Conservation (phyloP, 2,888 invertebrate species). For the Lydus trimaculatus region DNA sequence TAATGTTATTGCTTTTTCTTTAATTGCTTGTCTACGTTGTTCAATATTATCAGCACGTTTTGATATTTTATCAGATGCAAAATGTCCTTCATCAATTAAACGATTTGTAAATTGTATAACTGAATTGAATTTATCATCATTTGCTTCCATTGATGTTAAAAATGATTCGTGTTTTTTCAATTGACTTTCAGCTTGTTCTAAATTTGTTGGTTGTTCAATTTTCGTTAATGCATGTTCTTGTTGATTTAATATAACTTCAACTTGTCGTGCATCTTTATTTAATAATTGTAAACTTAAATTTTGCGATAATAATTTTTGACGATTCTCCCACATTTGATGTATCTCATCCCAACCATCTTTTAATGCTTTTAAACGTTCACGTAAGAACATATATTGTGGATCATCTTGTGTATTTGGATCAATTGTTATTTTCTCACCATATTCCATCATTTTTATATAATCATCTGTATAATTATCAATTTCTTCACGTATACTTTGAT, state of each 20-base stretch:
- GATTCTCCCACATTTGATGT: constrained; percentile 99
- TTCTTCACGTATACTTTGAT: constrained; percentile 98
- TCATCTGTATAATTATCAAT: constrained; percentile 99
- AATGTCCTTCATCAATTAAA: constrained; percentile 91
- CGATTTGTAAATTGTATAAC: constrained; percentile 94
- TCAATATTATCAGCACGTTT: constrained; percentile 96
- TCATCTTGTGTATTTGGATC: constrained; percentile 90
- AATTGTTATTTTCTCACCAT: constrained; percentile 93
- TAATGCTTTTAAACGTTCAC: constrained; percentile 95
- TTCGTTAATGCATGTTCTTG: constrained; percentile 98
- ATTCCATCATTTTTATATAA: constrained; percentile 98
- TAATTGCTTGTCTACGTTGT: constrained; percentile 86
- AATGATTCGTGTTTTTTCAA: constrained; percentile 99
- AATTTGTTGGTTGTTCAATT: constrained; percentile 91
- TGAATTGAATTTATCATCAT: constrained; percentile 98
- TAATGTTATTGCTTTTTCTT: constrained; percentile 88
- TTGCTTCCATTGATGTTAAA: constrained; percentile 99
- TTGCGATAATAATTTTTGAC: constrained; percentile 93
- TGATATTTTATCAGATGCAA: constrained; percentile 94
- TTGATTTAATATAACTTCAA: constrained; percentile 95
- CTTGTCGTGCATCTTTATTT: constrained; percentile 96
- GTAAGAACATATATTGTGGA: constrained; percentile 99
- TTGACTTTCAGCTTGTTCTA: constrained; percentile 97
- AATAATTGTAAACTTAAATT: constrained; percentile 94
- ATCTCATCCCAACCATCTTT: constrained; percentile 99